Base-by-base conservation (phyloP, 2,888 invertebrate species). In the Leptothorax acervorum region DNA sequence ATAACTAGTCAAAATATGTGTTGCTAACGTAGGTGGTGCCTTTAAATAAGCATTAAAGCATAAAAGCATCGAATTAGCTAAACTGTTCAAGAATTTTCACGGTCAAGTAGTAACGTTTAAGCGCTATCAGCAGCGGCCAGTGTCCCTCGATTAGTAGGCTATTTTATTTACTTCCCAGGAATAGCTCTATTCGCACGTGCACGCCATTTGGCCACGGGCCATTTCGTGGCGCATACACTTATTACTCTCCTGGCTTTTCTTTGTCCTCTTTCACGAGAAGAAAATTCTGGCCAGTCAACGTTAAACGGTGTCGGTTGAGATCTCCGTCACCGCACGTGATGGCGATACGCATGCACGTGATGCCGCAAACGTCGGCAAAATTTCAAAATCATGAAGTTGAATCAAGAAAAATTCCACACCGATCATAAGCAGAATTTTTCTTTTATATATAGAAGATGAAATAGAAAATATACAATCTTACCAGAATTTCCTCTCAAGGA, bases 121-220 rank as follows among this genome's bases (percentile, higher is more conserved):
- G 90, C 90, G 90, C 90, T 86, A 89, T 82, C 76, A 42, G 45
- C 31, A 70, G 63, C 66, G 31, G 74, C 66, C 71, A 55, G 68
- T 73, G 83, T 83, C 31, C 28, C 31, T n/a, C 12, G 55, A 23
- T 63, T 35, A 6, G 5, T 0, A 35, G 35, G 35, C 35, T 48
- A 62, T 86, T 57, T 89, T 87, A 90, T 90, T 89, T 88, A 88
- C 87, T 82, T 35, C 76, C 84, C 88, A 89, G 82, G 84, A 90
- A 90, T 90, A 90, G 87, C 90, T 86, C 75, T 87, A 85, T 88
- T 89, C 89, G 85, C 91, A 90, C 90, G 91, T 90, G 90, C 87
- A 85, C 75, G 83, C 87, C 91, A 87, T 89, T 90, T 90, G 90
- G 86, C 87, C 79, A 85, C 55, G 86, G 86, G 87, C 88, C 89